Evolutionary conservation across 1,140 invertebrate species (phyloP).

Genomic region (Drosophila persimilis): DNA sequence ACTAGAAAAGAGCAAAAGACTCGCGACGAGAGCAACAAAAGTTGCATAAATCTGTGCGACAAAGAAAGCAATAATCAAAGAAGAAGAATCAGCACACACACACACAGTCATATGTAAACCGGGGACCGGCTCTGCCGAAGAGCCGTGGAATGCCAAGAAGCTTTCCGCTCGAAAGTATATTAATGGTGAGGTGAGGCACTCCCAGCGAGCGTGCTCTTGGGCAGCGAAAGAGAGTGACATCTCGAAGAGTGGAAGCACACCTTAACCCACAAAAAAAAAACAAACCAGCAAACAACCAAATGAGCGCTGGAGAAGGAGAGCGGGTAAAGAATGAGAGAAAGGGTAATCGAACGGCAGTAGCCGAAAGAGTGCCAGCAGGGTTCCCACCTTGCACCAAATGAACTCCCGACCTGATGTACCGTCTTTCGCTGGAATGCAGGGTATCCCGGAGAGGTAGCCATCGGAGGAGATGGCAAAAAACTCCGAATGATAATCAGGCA

Average conservation of each 20-base stretch:
- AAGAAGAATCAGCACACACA: conserved; percentile 31
- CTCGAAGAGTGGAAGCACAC: no score
- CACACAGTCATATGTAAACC: conserved; percentile 3
- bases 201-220: no score
- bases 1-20: conserved; percentile 33
- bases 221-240: no score
- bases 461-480: conserved; percentile 49
- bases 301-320: no score
- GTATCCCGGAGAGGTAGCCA: conserved; percentile 18
- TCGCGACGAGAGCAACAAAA: conserved; percentile 35
- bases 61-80: conserved; percentile 62
- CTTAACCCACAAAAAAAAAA: conserved; percentile 25
- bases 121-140: conserved; percentile 54
- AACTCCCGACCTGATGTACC: background rate
- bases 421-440: background rate
- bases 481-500: conserved; percentile 47
- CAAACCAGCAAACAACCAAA: conserved; percentile 31
- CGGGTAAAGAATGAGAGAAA: no score
- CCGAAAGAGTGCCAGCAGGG: no score
- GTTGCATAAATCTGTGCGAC: conserved; percentile 73
- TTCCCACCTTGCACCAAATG: background rate
- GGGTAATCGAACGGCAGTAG: no score
- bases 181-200: no score
- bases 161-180: conserved; percentile 42
- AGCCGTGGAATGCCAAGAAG: conserved; percentile 64